Evolutionary conservation across 2,113 vertebrate genomes (phyloP).

Genomic region (Seriola dumerili): DNA sequence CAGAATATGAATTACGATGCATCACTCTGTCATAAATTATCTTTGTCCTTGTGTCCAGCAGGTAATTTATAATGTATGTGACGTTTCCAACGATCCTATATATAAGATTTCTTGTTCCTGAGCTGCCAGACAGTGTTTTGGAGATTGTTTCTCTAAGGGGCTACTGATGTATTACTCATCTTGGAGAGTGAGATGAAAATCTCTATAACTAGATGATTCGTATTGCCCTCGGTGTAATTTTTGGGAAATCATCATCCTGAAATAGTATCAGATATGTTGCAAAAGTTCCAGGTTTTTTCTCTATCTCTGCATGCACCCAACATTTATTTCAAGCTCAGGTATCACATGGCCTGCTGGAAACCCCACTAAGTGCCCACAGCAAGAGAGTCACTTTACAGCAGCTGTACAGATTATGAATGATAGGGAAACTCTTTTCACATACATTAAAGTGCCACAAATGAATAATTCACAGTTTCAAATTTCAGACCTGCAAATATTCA

Average conservation of each 20-base stretch:
- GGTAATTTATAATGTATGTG: constrained; percentile 19
- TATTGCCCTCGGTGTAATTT: constrained; percentile 15
- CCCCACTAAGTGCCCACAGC: constrained; percentile 74
- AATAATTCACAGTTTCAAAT: constrained; percentile 83
- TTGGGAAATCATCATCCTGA: constrained; percentile 13
- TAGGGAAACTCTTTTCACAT: constrained; percentile 81
- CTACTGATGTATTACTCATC: constrained; percentile 18
- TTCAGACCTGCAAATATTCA: constrained; percentile 74
- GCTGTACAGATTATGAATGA: constrained; percentile 82
- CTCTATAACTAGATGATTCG: not conserved
- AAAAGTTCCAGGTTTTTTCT: not conserved
- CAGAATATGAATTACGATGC: constrained; percentile 1
- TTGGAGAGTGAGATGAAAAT: constrained; percentile 16
- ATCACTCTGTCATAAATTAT: constrained; percentile 10
- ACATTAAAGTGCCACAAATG: constrained; percentile 78
- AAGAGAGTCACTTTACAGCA: constrained; percentile 75
- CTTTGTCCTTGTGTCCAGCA: constrained; percentile 9
- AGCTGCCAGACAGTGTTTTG: not conserved
- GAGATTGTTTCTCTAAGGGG: constrained; percentile 11
- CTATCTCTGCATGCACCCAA: constrained; percentile 12
- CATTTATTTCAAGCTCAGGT: constrained; percentile 56
- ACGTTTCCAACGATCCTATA: constrained; percentile 5
- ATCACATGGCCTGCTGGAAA: constrained; percentile 66
- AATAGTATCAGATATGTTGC: constrained; percentile 11
- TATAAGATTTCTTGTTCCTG: not conserved